phyloP scores from a whole-genome alignment of 2,113 vertebrate species.

The Brienomyrus longianalis region DNA sequence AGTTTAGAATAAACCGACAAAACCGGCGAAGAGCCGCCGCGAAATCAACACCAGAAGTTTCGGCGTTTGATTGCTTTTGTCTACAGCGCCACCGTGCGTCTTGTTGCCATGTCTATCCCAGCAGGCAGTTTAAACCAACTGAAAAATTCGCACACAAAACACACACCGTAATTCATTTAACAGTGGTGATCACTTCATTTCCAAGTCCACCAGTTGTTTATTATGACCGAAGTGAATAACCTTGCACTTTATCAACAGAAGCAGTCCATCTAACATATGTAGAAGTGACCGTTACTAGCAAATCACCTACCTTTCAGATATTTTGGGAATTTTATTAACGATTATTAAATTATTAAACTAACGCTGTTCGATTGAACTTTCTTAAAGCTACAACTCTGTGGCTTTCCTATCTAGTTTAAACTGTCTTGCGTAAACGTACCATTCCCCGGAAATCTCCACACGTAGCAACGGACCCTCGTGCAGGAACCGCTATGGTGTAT shows the following conservation, averaged over 20 bases:
- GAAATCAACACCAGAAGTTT: not conserved
- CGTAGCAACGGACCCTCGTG: not conserved
- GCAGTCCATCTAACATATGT: not conserved
- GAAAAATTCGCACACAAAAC: not conserved
- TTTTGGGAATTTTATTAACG: not conserved
- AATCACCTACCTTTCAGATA: not conserved
- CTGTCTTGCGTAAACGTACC: not conserved
- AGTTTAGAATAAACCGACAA: not conserved
- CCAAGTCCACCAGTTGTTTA: not conserved
- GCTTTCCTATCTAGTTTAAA: not conserved
- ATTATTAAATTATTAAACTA: not conserved
- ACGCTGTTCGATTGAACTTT: not conserved
- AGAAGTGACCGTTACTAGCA: not conserved
- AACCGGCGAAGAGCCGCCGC: not conserved
- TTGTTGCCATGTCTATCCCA: not conserved
- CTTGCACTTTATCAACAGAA: not conserved
- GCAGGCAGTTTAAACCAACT: conserved; percentile 12
- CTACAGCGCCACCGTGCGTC: not conserved
- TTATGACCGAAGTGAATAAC: not conserved
- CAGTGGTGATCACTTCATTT: not conserved
- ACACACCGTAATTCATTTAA: not conserved
- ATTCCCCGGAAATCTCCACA: not conserved
- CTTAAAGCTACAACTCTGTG: not conserved
- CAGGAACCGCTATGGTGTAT: not conserved
- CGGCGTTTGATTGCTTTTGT: not conserved